phyloP scores from a whole-genome alignment of 2,113 vertebrate genomes.

The Grantiella picta region DNA sequence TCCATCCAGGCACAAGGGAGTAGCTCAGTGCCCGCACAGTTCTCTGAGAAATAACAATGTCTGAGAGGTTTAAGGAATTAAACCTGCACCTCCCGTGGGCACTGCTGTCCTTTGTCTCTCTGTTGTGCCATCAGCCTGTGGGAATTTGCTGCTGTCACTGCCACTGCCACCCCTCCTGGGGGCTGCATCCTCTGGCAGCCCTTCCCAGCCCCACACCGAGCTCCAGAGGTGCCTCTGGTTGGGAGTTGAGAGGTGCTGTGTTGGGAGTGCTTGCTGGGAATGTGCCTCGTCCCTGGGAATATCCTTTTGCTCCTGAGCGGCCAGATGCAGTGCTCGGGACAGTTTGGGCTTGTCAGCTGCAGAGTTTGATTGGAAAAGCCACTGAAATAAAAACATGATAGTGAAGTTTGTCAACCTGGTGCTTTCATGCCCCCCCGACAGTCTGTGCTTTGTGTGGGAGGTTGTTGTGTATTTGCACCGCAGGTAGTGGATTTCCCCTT shows the following conservation, averaged over 20 bases:
- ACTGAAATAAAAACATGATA: rapidly evolving
- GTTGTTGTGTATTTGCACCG: neutral
- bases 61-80: neutral
- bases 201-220: neutral
- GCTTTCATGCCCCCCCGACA: neutral
- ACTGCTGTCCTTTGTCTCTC: neutral
- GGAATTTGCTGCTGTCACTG: neutral
- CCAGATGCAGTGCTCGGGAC: rapidly evolving
- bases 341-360: neutral
- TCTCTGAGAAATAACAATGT: rapidly evolving
- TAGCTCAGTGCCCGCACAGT: neutral
- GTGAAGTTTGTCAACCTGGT: rapidly evolving
- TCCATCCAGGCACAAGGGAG: rapidly evolving
- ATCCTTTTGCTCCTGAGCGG: neutral
- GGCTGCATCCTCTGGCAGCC: neutral
- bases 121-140: neutral
- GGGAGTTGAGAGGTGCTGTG: too few species aligned
- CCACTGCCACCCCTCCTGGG: neutral
- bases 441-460: neutral
- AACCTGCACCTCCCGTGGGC: neutral
- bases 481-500: neutral
- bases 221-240: neutral
- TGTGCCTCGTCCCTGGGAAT: neutral
- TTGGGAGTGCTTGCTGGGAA: neutral
- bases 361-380: too few species aligned